Evolutionary conservation across 2,797 vertebrate genomes (phyloP), one percentile per base, ranked within the genome.

Genomic region (Trachurus trachurus): DNA sequence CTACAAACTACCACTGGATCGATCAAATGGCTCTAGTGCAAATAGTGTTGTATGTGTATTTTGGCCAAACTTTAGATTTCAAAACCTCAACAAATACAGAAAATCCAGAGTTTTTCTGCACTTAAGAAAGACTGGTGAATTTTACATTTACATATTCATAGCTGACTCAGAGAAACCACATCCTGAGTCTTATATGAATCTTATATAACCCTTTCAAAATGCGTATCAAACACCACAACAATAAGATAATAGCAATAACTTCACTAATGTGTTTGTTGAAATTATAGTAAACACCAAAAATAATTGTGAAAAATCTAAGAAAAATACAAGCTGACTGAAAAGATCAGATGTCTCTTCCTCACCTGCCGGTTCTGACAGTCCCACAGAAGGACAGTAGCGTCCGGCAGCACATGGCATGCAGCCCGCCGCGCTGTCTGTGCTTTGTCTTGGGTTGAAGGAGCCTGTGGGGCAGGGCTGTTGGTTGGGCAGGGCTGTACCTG

Each of bases 341-440:
- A 50, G 60, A 26, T 16, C 13, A 17, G 12, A 34, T n/a, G 1
- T 54, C 3, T 17, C 1, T 31, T 21, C 66, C 84, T 52, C 82
- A 98, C 98, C 98, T 96, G 96, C 94, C 1, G 98, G 97, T 65
- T 94, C 89, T 49, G 87, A 81, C 31, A 97, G 94, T 22, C 97
- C 98, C 3, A 89, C 60, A 37, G 70, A 78, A 54, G 95, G 91
- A 87, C 98, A 99, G 85, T 96, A 98, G 68, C 95, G 96, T 74
- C 98, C 98, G 52, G 94, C 77, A 16, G 95, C 92, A 81, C 97
- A 99, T 0, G 68, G 82, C 4, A 94, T 75, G 78, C 98, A 99
- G 63, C 93, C 93, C 0, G 74, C 40, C 8, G 87, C 17, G 19
- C 89, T 92, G 66, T 80, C 85, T 60, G 92, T 81, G 2, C 72